Conservation (phyloP, 2,888 invertebrate species). For the Chrysopilus asiliformis region DNA sequence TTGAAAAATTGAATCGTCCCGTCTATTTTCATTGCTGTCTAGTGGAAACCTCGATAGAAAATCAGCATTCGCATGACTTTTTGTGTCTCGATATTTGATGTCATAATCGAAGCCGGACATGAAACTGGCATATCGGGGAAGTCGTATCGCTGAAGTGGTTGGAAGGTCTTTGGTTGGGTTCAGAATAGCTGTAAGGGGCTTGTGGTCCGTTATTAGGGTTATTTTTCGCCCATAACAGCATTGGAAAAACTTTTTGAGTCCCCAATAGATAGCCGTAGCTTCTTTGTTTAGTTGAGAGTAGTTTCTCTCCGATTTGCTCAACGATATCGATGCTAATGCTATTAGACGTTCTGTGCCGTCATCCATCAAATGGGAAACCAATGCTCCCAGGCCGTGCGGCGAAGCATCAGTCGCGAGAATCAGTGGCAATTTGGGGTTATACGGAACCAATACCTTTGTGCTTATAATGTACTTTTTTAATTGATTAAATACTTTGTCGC, state of each 20-base stretch:
- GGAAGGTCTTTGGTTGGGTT: constrained; percentile 13
- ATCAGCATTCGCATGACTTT: constrained; percentile 11
- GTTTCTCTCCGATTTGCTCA: constrained; percentile 18
- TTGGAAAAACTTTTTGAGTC: no score
- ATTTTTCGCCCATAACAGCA: no score
- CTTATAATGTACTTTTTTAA: constrained; percentile 15
- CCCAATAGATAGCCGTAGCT: constrained; percentile 24
- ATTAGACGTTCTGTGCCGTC: constrained; percentile 26
- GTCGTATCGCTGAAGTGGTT: constrained; percentile 11
- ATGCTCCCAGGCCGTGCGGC: constrained; percentile 19
- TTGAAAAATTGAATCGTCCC: neutral
- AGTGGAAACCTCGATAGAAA: constrained; percentile 12
- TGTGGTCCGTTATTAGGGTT: constrained; percentile 24
- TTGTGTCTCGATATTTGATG: constrained; percentile 9
- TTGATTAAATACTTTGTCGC: constrained; percentile 12
- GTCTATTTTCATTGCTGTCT: neutral
- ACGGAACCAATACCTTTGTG: constrained; percentile 14
- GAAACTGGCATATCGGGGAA: constrained; percentile 14
- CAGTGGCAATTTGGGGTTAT: constrained; percentile 15
- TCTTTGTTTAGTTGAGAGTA: constrained; percentile 20
- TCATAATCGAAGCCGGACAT: constrained; percentile 12
- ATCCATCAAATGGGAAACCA: constrained; percentile 21
- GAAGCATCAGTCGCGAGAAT: constrained; percentile 18
- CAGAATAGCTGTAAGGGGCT: constrained; percentile 22
- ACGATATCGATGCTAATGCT: constrained; percentile 23